Conservation (phyloP, 2,888 invertebrate genomes). For the Caenorhabditis virilis region DNA sequence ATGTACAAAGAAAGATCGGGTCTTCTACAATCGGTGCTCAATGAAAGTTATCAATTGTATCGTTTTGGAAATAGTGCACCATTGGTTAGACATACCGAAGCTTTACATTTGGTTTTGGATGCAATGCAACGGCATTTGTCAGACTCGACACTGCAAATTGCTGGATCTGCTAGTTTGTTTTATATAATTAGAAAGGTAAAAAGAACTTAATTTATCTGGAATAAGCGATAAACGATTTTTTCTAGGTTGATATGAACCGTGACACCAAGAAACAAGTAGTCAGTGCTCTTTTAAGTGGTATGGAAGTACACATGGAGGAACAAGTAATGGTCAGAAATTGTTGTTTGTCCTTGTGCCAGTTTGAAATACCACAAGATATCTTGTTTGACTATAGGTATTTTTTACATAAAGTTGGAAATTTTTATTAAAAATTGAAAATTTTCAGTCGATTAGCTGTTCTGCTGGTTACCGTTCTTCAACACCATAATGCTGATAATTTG, state of each 20-base stretch:
- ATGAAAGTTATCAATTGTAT: conserved; percentile 78
- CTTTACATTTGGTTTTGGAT: conserved; percentile 77
- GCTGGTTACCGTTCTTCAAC: conserved; percentile 64
- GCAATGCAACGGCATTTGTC: conserved; percentile 86
- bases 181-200: conserved; percentile 54
- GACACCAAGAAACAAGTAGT: conserved; percentile 63
- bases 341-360: conserved; percentile 89
- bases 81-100: conserved; percentile 57
- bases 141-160: conserved; percentile 88
- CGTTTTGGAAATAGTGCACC: conserved; percentile 63
- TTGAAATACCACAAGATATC: conserved; percentile 91
- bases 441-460: conserved; percentile 61
- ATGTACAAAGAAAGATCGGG: conserved; percentile 85
- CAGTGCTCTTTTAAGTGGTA: conserved; percentile 57
- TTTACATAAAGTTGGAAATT: not conserved
- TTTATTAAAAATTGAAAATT: conserved; percentile 1
- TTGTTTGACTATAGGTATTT: conserved; percentile 66
- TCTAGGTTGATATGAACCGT: conserved; percentile 59
- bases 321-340: conserved; percentile 88
- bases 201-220: not conserved
- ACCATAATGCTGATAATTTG: conserved; percentile 77
- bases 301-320: conserved; percentile 66
- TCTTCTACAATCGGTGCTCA: conserved; percentile 82
- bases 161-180: conserved; percentile 55
- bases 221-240: not conserved